A percentile compares a stretch with the other conserved stretches of the same genome.
These are phyloP conservation scores for Cervus canadensis DNA, from an alignment of 2,113 vertebrate species.

Conservation along the genomic window DNA sequence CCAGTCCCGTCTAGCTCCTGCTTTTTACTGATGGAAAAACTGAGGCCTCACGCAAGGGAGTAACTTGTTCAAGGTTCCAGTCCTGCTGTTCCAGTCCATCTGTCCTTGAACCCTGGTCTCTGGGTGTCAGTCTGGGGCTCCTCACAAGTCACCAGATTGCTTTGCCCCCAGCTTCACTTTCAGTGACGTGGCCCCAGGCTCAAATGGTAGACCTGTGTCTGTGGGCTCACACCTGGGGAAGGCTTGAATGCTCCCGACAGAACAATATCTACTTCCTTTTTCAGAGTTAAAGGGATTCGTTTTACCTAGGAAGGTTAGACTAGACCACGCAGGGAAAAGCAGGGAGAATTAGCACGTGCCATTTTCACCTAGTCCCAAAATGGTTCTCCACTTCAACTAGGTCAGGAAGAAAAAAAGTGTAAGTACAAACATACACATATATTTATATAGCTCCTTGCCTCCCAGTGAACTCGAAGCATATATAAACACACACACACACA, in stretches of 20 bases:
- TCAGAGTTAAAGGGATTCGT: background rate
- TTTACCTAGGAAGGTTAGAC: background rate
- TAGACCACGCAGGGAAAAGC: background rate
- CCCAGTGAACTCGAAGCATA: background rate
- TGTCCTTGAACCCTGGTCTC: background rate
- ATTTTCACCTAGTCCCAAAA: slow-evolving; percentile 40
- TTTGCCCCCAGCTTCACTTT: background rate
- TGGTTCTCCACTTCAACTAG: slow-evolving; percentile 46
- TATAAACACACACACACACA: background rate
- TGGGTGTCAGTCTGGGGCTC: background rate
- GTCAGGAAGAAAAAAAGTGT: slow-evolving; percentile 55
- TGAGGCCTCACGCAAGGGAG: background rate
- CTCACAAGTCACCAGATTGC: no score
- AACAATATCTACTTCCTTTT: background rate
- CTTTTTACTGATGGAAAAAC: background rate
- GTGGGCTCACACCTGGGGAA: background rate
- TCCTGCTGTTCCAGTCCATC: background rate
- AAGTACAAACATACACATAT: slow-evolving; percentile 25
- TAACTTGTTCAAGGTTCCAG: background rate
- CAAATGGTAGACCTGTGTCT: background rate
- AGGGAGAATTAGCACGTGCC: slow-evolving; percentile 5
- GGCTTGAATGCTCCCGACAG: background rate
- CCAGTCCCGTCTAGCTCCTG: background rate
- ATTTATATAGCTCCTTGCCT: slow-evolving; percentile 35
- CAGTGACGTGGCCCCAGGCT: no score